phyloP scores from a whole-genome alignment of 2,888 invertebrate genomes.

The Pristionchus exspectatus region DNA sequence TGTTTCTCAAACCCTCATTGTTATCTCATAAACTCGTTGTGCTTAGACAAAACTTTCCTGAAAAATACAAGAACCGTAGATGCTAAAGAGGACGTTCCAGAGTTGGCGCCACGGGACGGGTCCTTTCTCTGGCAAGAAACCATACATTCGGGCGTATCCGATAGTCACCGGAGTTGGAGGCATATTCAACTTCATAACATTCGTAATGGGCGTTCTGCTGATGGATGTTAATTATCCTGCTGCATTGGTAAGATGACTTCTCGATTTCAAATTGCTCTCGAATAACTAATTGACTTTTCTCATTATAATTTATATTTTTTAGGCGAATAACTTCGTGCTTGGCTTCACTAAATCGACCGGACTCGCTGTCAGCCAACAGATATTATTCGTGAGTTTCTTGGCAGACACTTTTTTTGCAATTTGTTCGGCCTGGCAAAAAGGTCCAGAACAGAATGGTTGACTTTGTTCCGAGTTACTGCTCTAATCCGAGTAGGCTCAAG shows the following conservation, averaged over 20 bases:
- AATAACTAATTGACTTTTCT: no score
- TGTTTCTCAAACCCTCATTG: no score
- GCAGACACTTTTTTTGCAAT: not conserved
- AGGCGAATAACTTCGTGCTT: not conserved
- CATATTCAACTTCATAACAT: not conserved
- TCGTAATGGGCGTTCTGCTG: not conserved
- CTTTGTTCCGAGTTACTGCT: no score
- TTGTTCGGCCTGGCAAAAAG: no score
- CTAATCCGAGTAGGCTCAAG: no score
- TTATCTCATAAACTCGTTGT: no score
- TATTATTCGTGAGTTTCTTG: not conserved
- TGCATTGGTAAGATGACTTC: not conserved
- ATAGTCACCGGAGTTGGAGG: not conserved
- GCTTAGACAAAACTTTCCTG: no score
- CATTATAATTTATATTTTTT: no score
- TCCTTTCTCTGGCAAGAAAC: not conserved
- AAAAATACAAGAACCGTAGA: no score
- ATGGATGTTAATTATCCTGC: not conserved
- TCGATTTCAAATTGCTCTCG: no score
- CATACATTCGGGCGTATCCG: not conserved
- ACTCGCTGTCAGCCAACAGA: not conserved
- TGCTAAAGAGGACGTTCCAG: not conserved
- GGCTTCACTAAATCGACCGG: not conserved
- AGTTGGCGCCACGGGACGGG: slow-evolving; percentile 37
- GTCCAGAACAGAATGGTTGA: no score